Evolutionary conservation across 2,888 invertebrate species (phyloP).

Genomic region (Apamea anceps): DNA sequence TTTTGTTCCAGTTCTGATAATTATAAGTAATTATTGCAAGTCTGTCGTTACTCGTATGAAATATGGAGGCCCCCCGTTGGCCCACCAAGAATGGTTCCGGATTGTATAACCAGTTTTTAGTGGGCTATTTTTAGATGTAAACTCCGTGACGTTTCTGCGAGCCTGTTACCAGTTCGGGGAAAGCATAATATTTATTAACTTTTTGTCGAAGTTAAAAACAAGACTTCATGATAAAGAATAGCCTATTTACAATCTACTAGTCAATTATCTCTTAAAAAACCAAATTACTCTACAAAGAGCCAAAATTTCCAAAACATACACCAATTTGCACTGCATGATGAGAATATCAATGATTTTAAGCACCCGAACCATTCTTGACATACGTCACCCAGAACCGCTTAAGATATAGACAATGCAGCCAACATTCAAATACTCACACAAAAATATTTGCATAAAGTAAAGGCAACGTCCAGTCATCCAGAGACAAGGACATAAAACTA

Average conservation of each 20-base stretch:
- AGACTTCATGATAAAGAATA: neutral
- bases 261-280: neutral
- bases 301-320: neutral
- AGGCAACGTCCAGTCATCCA: constrained; percentile 3
- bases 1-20: constrained; percentile 38
- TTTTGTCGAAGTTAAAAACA: neutral
- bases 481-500: constrained; percentile 51
- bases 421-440: constrained; percentile 1
- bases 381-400: neutral
- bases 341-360: neutral
- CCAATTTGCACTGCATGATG: neutral
- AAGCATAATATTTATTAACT: constrained; percentile 11
- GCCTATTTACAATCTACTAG: neutral
- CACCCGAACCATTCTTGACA: neutral
- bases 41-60: constrained; percentile 46
- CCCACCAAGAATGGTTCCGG: constrained; percentile 35
- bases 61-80: constrained; percentile 28
- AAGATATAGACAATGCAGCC: neutral
- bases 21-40: constrained; percentile 51
- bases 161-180: constrained; percentile 35
- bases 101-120: constrained; percentile 46
- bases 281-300: neutral
- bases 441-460: constrained; percentile 27
- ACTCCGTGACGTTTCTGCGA: constrained; percentile 24
- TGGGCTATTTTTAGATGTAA: constrained; percentile 47